A percentile compares a stretch with the other conserved stretches of the same genome.
phyloP scores from a whole-genome alignment of 2,113 vertebrate genomes.

The Parotia lawesii region DNA sequence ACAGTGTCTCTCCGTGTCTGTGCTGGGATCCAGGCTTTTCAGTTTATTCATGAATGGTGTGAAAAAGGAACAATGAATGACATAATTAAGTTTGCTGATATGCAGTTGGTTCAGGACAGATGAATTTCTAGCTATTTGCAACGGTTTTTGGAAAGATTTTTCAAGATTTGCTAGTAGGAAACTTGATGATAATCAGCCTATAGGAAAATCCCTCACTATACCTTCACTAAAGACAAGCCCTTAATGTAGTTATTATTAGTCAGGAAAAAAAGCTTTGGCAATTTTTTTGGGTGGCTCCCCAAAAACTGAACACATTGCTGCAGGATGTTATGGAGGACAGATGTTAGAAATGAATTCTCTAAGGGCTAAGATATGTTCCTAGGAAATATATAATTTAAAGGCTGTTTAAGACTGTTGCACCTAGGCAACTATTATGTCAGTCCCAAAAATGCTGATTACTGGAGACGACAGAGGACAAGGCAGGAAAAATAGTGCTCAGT shows the following conservation, averaged over 20 bases:
- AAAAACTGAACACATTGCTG: background rate
- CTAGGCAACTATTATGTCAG: background rate
- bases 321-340: background rate
- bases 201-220: background rate
- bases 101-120: background rate
- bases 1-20: background rate
- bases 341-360: background rate
- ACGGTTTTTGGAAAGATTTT: background rate
- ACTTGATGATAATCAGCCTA: background rate
- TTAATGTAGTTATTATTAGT: background rate
- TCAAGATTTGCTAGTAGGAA: background rate
- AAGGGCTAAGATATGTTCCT: background rate
- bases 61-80: background rate
- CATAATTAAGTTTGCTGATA: background rate
- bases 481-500: background rate
- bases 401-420: background rate
- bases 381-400: background rate
- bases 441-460: background rate
- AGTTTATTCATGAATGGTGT: background rate
- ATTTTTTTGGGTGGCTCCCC: background rate
- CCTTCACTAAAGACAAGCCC: background rate
- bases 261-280: rapidly evolving
- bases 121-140: background rate
- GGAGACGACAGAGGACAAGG: background rate
- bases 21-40: background rate